Conservation (phyloP, 2,888 invertebrate species). For the Empis stercorea region DNA sequence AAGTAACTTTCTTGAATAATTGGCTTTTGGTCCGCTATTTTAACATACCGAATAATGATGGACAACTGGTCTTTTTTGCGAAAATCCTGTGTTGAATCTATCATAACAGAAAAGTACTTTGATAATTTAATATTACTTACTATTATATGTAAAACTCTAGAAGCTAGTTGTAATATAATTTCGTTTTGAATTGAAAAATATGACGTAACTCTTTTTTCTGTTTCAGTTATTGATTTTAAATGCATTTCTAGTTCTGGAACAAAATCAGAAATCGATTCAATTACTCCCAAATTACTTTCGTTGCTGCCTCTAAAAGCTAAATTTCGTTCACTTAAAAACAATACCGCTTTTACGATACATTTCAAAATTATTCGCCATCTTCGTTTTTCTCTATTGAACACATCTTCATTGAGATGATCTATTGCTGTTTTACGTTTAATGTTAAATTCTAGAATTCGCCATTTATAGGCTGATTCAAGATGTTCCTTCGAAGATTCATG, state of each 20-base stretch:
- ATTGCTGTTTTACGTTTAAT: background rate
- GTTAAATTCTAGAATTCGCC: constrained; percentile 1
- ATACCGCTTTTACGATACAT: constrained; percentile 2
- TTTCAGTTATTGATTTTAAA: constrained; percentile 2
- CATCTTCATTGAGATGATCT: background rate
- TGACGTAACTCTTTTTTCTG: constrained; percentile 1
- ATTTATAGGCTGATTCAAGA: constrained; percentile 1
- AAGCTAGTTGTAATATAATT: constrained; percentile 2
- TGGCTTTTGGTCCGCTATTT: background rate
- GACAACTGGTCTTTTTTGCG: constrained; percentile 3
- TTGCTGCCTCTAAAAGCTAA: constrained; percentile 1
- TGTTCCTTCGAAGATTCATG: background rate
- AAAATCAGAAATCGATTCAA: constrained; percentile 1
- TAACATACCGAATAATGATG: constrained; percentile 2
- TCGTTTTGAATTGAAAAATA: constrained; percentile 1
- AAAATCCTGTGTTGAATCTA: background rate
- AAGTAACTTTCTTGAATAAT: background rate
- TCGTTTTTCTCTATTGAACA: constrained; percentile 3
- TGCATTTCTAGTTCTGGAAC: background rate
- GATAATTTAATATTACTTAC: constrained; percentile 3
- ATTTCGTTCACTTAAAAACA: constrained; percentile 1
- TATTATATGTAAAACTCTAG: constrained; percentile 2
- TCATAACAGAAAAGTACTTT: constrained; percentile 1
- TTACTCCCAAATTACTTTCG: constrained; percentile 2
- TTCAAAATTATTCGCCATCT: constrained; percentile 3